Base-by-base conservation (phyloP, 2,113 vertebrate genomes). In the Carlito syrichta region DNA sequence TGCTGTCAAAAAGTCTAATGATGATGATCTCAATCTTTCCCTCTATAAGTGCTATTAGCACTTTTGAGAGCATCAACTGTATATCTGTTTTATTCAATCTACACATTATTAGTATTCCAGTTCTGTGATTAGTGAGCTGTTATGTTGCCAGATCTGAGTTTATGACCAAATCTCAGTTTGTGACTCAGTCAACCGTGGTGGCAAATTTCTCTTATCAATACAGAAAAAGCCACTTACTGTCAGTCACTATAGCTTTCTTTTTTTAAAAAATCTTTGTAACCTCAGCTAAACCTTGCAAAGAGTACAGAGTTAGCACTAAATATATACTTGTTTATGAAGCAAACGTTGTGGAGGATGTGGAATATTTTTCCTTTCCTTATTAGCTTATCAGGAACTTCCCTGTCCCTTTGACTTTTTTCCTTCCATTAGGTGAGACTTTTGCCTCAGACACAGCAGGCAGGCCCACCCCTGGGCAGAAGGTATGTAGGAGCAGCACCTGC, bases 281-380 rank as follows among this genome's bases (percentile, higher is more conserved):
- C 52, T 87, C 62, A n/a, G 35, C 76, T 71, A 20, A 62, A 78
- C 69, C 69, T 94, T 82, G 62, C 40, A n/a, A 63, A 82, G 40
- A 71, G 3, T 71, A 45, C 43, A 54, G 54, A 68, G 14, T 83
- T 52, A 66, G 35, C 23, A 62, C 73, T 74, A 89, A 63, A 30
- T 52, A 52, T 32, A 50, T 54, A 35, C 68, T 69, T 89, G 45
- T 88, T 96, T 94, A 17, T 94, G 78, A 95, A 90, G 38, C 58
- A 52, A 86, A 17, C 43, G 40, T 43, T 50, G n/a, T 23, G 82
- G 60, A 92, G 73, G 60, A 45, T 88, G 69, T 83, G 60, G 62
- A 35, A 27, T 88, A n/a, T 69, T 76, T 56, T 60, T 32, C 25
- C 38, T 76, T 63, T 94, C 54, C 68, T 69, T 87, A 48, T 89